Evolutionary conservation across 2,797 vertebrate genomes (phyloP), one percentile per base, ranked within the genome.

Genomic region (Poeciliopsis turneri): DNA sequence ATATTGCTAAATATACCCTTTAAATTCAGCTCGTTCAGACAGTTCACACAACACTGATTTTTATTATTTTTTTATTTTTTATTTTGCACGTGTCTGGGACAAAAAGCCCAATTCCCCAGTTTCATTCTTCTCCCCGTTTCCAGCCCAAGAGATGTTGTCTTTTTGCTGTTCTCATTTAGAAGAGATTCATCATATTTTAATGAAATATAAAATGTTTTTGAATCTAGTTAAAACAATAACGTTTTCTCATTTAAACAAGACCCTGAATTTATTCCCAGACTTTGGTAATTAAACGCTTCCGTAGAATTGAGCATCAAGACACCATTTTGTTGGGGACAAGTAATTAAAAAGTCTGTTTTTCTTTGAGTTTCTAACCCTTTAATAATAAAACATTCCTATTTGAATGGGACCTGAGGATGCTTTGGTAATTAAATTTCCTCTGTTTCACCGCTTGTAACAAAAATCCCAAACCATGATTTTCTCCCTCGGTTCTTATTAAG

Each of bases 401-500:
- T 55, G 51, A 55, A 25, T n/a, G 23, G 51, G 51, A 4, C 51
- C 3, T n/a, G 51, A 55, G 23, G 8, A 55, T 3, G 23, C 23
- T n/a, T n/a, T 55, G 25, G 23, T 20, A 51, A 51, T 51, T 8
- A 55, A n/a, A 55, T 55, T 11, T 55, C 51, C 51, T 55, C 20
- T 2, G 23, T 55, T 53, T 53, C 51, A 53, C 33, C 3, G 8
- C 16, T 15, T 9, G 33, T 4, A 39, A 23, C 16, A n/a, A 28
- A 45, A 49, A 41, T 25, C 30, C 55, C 55, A 74, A 55, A 69
- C n/a, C 49, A 46, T 80, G 41, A 75, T 70, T 16, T 13, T 4
- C 36, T 15, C 51, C 28, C 41, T 30, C 45, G 28, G n/a, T 28
- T 30, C 39, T 46, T 45, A 33, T 57, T 43, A 43, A 39, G 30